phyloP scores from a whole-genome alignment of 2,888 invertebrate species.

The Cactoblastis cactorum region DNA sequence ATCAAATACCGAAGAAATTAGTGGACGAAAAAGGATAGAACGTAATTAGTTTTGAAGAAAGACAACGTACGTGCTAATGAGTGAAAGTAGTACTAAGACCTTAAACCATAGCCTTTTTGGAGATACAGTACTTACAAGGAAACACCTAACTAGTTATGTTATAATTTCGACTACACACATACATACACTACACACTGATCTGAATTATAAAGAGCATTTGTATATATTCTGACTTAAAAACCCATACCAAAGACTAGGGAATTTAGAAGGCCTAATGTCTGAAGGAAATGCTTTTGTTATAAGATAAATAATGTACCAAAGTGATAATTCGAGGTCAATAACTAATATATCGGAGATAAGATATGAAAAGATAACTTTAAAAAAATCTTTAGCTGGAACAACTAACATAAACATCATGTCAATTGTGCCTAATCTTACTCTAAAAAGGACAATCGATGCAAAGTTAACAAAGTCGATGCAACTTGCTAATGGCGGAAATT shows the following conservation, averaged over 20 bases:
- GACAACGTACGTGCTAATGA: conserved; percentile 20
- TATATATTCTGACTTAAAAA: background rate
- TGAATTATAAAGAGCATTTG: background rate
- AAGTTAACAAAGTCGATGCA: background rate
- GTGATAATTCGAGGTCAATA: conserved; percentile 40
- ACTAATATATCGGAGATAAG: conserved; percentile 45
- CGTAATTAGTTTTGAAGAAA: conserved; percentile 35
- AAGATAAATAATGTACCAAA: background rate
- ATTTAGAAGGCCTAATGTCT: background rate
- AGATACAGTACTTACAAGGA: background rate
- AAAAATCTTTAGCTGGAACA: background rate
- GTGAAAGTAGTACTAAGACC: conserved; percentile 7
- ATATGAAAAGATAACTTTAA: conserved; percentile 2
- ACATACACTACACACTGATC: background rate
- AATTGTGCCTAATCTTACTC: background rate
- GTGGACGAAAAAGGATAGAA: conserved; percentile 19
- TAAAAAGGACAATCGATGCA: background rate
- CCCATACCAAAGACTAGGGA: background rate
- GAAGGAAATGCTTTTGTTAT: background rate
- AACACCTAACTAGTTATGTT: background rate
- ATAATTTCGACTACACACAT: background rate
- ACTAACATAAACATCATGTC: background rate
- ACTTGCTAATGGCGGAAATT: no score
- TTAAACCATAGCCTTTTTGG: background rate
- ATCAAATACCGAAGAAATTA: conserved; percentile 37